These are phyloP conservation scores for Tachysurus fulvidraco DNA, from an alignment of 2,113 vertebrate genomes.

Conservation along the genomic window DNA sequence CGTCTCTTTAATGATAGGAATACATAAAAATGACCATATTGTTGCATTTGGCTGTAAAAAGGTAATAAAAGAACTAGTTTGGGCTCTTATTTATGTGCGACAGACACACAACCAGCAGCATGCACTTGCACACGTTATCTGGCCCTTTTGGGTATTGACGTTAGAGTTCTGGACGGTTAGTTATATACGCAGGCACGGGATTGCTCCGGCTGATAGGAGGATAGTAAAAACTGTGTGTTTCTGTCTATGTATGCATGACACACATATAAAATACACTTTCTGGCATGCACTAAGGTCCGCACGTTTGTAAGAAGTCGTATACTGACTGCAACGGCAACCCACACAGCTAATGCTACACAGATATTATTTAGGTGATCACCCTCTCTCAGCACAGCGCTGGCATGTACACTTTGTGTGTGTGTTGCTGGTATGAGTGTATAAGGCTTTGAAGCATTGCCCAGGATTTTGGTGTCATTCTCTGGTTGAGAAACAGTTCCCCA, in stretches of 20 bases:
- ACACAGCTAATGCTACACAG: not conserved
- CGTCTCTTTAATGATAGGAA: conserved; percentile 24
- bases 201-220: not conserved
- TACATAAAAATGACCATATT: not conserved
- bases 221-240: not conserved
- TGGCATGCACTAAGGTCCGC: not conserved
- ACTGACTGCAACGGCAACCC: not conserved
- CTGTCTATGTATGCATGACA: not conserved
- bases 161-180: not conserved
- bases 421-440: not conserved
- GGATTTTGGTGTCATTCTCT: not conserved
- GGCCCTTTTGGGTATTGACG: not conserved
- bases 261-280: not conserved
- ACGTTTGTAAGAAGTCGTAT: not conserved
- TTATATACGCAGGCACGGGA: not conserved
- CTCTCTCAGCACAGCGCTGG: not conserved
- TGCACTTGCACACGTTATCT: conserved; percentile 32
- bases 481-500: not conserved
- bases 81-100: conserved; percentile 32
- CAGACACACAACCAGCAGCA: not conserved
- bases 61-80: conserved; percentile 26
- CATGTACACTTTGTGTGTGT: not conserved
- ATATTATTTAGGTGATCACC: not conserved
- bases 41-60: not conserved
- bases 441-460: not conserved